Evolutionary conservation across 2,888 invertebrate genomes (phyloP).

Genomic region (Zeuzera pyrina): DNA sequence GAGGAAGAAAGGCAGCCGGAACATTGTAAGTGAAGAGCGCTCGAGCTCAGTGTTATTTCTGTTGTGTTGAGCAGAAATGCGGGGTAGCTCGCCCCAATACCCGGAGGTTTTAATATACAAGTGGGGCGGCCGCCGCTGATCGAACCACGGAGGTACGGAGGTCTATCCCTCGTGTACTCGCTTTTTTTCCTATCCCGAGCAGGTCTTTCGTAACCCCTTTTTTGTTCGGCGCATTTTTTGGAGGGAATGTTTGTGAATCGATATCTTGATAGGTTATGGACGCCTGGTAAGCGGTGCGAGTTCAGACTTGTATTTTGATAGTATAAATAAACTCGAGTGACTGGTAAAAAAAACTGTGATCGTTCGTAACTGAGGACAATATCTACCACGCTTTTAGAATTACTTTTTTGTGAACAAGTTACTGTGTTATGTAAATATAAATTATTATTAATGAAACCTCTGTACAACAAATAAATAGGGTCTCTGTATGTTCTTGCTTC

Average conservation of each 20-base stretch:
- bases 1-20: constrained; percentile 71
- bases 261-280: constrained; percentile 55
- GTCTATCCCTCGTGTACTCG: constrained; percentile 63
- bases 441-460: too few relatives aligned
- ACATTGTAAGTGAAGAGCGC: constrained; percentile 65
- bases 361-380: too few relatives aligned
- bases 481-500: too few relatives aligned
- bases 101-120: constrained; percentile 43
- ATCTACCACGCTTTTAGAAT: too few relatives aligned
- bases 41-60: constrained; percentile 49
- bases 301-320: constrained; percentile 1
- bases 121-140: constrained; percentile 55
- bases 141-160: constrained; percentile 65
- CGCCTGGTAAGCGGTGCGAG: constrained; percentile 29
- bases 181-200: constrained; percentile 46
- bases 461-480: too few relatives aligned
- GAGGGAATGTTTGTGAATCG: constrained; percentile 60
- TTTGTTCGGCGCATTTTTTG: constrained; percentile 53
- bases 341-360: too few relatives aligned
- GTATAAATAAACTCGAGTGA: constrained; percentile 1
- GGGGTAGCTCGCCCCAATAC: constrained; percentile 55
- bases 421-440: too few relatives aligned
- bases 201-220: constrained; percentile 64
- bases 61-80: constrained; percentile 56
- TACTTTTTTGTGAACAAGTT: too few relatives aligned